Percentiles rank a stretch among this genome's conserved stretches.
Evolutionary conservation across 1,140 invertebrate genomes (phyloP).

Genomic region (Penaeus japonicus): DNA sequence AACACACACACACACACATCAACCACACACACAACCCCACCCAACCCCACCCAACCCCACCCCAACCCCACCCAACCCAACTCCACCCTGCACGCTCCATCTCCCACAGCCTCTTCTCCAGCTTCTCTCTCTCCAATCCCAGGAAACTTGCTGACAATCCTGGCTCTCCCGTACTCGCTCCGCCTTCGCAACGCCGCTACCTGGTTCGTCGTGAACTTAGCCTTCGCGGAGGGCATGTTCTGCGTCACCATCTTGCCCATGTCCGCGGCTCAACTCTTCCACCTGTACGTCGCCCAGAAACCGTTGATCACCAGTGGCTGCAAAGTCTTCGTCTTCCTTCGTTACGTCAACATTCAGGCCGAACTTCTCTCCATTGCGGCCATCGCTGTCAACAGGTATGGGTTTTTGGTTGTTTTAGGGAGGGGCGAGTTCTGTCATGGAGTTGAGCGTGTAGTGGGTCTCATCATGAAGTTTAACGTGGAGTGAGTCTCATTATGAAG

Average conservation of each 20-base stretch:
- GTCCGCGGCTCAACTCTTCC: slow-evolving; percentile 55
- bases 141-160: slow-evolving; percentile 58
- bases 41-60: not conserved
- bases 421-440: too few species aligned
- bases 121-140: not conserved
- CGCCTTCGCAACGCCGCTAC: slow-evolving; percentile 56
- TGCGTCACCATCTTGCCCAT: slow-evolving; percentile 59
- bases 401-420: not conserved
- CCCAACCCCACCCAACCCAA: too few species aligned
- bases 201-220: slow-evolving; percentile 57
- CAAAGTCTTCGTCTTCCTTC: slow-evolving; percentile 54
- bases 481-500: too few species aligned
- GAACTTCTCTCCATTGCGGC: slow-evolving; percentile 57
- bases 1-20: not conserved
- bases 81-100: too few species aligned
- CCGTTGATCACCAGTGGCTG: slow-evolving; percentile 33
- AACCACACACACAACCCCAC: not conserved
- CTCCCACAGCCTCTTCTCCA: too few species aligned
- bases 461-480: too few species aligned
- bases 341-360: slow-evolving; percentile 58
- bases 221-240: slow-evolving; percentile 51
- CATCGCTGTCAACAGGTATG: slow-evolving; percentile 58
- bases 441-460: too few species aligned
- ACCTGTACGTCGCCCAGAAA: not conserved
- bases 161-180: slow-evolving; percentile 46